Evolutionary conservation across 2,888 invertebrate genomes (phyloP), one percentile per base, ranked within the genome.

Genomic region (Amblyjoppa fuscipennis): DNA sequence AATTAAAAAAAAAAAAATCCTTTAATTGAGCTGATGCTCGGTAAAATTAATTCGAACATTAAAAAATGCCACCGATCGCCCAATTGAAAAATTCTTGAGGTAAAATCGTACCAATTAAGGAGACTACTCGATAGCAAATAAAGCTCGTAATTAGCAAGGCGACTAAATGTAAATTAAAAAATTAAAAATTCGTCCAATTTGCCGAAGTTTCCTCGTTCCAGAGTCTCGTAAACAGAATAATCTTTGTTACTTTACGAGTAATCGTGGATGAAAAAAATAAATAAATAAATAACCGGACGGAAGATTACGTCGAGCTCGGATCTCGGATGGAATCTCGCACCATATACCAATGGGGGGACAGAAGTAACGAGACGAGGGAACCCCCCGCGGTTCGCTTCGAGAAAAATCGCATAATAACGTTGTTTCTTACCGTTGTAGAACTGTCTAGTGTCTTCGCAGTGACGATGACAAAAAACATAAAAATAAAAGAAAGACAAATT

Each of bases 391-490:
- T 74, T 84, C 66, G 31, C 34, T 71, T 71, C 70, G 76, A 16
- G 80, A 84, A 84, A 84, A 84, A 84, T 84, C 74, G 69, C 66
- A 76, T 80, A 84, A 84, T 71, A 84, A 76, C 84, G 80, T 76
- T 71, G 56, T 76, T 84, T 80, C 68, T 80, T 61, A 51, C 53
- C 34, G 61, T 38, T 25, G 53, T 41, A 11, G 70, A 25, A 70
- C 34, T 38, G 73, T 64, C 61, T 59, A 56, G 75, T 75, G 61
- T 79, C 74, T 83, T 79, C 69, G 53, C 34, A 2, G 51, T 20
- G 38, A 75, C 34, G 61, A 69, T 53, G 38, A 25, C 25, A n/a
- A 45, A 75, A 34, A 25, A 66, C 20, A 73, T 16, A 20, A 25
- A 74, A 80, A 80, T 70, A 73, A 66, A 75, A 66, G 9, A 38